phyloP scores from a whole-genome alignment of 1,140 invertebrate genomes.

The Maconellicoccus hirsutus region DNA sequence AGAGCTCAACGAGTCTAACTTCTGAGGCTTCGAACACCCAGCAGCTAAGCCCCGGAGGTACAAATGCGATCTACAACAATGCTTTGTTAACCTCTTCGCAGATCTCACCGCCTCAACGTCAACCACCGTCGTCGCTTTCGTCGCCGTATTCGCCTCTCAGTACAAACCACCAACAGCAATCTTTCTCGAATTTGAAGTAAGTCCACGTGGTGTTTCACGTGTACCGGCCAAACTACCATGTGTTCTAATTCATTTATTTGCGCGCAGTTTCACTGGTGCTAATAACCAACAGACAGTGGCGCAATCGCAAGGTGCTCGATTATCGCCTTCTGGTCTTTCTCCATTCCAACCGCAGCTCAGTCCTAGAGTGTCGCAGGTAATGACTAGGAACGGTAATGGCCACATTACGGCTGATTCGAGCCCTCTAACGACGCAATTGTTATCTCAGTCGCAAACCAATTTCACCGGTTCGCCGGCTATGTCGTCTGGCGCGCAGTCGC shows the following conservation, averaged over 20 bases:
- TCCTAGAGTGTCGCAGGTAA: constrained; percentile 32
- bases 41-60: constrained; percentile 46
- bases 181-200: constrained; percentile 29
- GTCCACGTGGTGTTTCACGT: no score
- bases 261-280: constrained; percentile 16
- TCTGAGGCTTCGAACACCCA: constrained; percentile 59
- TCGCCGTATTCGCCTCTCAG: constrained; percentile 27
- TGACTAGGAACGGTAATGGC: no score
- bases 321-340: constrained; percentile 23
- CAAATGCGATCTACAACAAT: constrained; percentile 32
- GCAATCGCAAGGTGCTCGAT: constrained; percentile 1
- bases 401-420: no score
- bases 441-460: background rate
- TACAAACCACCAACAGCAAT: constrained; percentile 29
- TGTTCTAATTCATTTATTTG: no score
- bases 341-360: constrained; percentile 33
- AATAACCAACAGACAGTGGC: background rate
- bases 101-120: constrained; percentile 36
- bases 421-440: no score
- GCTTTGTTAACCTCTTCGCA: constrained; percentile 30
- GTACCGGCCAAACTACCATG: no score
- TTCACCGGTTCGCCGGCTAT: background rate
- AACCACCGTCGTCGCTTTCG: constrained; percentile 33
- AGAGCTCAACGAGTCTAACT: constrained; percentile 52
- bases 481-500: background rate